Evolutionary conservation across 1,140 invertebrate species (phyloP).

Genomic region (Neodiprion pinetum): DNA sequence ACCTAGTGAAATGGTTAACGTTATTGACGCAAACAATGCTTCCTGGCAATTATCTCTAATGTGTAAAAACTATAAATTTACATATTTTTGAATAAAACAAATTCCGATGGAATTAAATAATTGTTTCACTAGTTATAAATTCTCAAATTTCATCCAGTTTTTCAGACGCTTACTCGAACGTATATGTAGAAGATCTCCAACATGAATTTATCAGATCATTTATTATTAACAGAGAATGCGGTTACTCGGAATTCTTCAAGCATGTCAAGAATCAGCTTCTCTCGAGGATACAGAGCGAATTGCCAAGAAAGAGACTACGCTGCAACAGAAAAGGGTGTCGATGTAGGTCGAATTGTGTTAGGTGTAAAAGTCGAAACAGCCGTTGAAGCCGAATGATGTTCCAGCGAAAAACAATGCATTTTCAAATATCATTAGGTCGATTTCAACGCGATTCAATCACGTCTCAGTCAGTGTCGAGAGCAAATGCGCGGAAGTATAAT

Average conservation of each 20-base stretch:
- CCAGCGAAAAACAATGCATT: not conserved
- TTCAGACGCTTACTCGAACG: too few relatives aligned
- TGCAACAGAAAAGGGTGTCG: constrained; percentile 2
- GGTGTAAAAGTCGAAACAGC: constrained; percentile 27
- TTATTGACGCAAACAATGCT: too few relatives aligned
- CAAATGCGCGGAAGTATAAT: too few relatives aligned
- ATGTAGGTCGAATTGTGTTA: not conserved
- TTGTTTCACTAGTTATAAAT: too few relatives aligned
- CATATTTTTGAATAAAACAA: too few relatives aligned
- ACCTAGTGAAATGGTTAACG: too few relatives aligned
- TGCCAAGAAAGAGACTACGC: constrained; percentile 21
- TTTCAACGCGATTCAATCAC: too few relatives aligned
- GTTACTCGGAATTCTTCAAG: constrained; percentile 24
- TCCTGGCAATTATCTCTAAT: too few relatives aligned
- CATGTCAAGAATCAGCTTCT: constrained; percentile 27
- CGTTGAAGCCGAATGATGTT: constrained; percentile 21
- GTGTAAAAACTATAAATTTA: constrained; percentile 15
- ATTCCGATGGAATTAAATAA: too few relatives aligned
- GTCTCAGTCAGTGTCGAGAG: too few relatives aligned
- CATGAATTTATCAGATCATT: not conserved
- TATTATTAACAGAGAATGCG: constrained; percentile 31
- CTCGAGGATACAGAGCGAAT: constrained; percentile 29
- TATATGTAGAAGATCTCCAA: too few relatives aligned
- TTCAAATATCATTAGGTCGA: not conserved
- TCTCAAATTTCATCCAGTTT: too few relatives aligned